Conservation (phyloP, 92 coral and sea anemone species). For the Zoanthus sociatus region DNA sequence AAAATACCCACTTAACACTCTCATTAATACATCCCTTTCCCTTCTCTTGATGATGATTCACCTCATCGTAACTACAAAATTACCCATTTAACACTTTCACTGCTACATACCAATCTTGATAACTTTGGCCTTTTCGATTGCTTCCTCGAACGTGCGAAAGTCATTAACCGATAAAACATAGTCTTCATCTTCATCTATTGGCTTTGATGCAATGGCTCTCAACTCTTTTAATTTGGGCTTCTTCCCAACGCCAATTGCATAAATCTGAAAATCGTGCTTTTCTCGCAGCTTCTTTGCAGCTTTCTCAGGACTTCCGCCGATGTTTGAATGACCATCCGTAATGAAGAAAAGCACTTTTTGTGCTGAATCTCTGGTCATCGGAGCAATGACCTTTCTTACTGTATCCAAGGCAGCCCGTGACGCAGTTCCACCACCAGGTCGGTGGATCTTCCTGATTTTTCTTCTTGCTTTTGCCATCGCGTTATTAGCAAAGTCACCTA, state of each 20-base stretch:
- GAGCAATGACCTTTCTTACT: slow-evolving; percentile 64
- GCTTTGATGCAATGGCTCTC: slow-evolving; percentile 73
- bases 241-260: slow-evolving; percentile 87
- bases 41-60: too few relatives aligned
- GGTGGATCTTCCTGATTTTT: slow-evolving; percentile 68
- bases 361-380: slow-evolving; percentile 65
- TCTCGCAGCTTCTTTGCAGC: slow-evolving; percentile 65
- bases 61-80: too few relatives aligned
- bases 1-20: too few relatives aligned
- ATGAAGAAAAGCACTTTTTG: slow-evolving; percentile 77
- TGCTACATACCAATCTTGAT: slow-evolving; percentile 63
- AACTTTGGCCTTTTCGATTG: slow-evolving; percentile 51
- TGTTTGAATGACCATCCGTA: slow-evolving; percentile 87
- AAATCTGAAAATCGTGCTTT: slow-evolving; percentile 67
- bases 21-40: too few relatives aligned
- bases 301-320: slow-evolving; percentile 80
- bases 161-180: slow-evolving; percentile 68
- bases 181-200: slow-evolving; percentile 35
- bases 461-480: slow-evolving; percentile 57
- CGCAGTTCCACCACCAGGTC: slow-evolving; percentile 92
- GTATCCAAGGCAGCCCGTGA: slow-evolving; percentile 72
- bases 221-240: slow-evolving; percentile 64
- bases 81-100: too few relatives aligned
- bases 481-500: slow-evolving; percentile 66
- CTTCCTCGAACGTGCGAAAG: slow-evolving; percentile 48